Conservation (phyloP, 2,113 vertebrate species). For the Cephalopterus ornatus region DNA sequence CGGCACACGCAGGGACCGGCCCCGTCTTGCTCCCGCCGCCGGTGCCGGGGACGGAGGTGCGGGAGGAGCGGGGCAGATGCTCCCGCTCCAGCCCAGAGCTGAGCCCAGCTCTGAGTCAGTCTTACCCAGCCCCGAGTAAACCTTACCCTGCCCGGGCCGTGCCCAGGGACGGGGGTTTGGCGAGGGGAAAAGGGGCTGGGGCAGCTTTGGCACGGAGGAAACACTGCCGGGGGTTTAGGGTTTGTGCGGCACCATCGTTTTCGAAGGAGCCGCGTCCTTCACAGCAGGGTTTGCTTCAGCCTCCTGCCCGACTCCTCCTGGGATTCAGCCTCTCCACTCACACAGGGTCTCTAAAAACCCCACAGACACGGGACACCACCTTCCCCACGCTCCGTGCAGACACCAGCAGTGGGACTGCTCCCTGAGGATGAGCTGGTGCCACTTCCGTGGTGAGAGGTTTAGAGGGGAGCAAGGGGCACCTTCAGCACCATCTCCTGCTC, state of each 20-base stretch:
- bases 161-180: neutral
- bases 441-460: rapidly evolving
- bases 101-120: conserved; percentile 12
- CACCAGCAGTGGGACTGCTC: neutral
- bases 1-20: conserved; percentile 23
- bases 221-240: rapidly evolving
- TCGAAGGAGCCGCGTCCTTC: rapidly evolving
- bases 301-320: rapidly evolving
- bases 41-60: neutral
- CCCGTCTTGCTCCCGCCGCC: conserved; percentile 13
- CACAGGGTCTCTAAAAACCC: neutral
- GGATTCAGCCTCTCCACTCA: neutral
- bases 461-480: neutral
- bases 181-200: neutral
- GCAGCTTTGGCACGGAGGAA: neutral
- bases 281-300: neutral
- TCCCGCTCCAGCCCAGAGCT: neutral
- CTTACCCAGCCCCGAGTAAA: neutral
- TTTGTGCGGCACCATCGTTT: neutral
- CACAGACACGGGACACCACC: rapidly evolving
- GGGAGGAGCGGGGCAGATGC: neutral
- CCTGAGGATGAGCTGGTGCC: neutral
- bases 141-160: neutral
- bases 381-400: neutral
- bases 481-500: neutral